phyloP scores from a whole-genome alignment of 2,113 vertebrate species.

The Pachyramphus minor region DNA sequence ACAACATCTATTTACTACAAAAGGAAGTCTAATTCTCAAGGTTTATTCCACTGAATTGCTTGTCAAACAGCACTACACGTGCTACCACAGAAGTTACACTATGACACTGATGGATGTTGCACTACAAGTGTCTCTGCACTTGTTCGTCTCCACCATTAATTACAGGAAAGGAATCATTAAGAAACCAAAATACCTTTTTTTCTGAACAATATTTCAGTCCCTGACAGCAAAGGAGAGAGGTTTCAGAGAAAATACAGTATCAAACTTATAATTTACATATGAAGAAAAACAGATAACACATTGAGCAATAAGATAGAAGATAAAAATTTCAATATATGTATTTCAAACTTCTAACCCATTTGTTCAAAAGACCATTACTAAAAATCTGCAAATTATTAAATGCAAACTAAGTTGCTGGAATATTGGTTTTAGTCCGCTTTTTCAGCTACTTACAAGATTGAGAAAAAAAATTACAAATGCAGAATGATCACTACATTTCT shows the following conservation, averaged over 20 bases:
- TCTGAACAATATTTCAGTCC: slow-evolving; percentile 25
- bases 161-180: background rate
- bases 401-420: background rate
- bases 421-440: background rate
- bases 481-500: background rate
- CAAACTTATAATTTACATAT: background rate
- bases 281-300: background rate
- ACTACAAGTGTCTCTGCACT: background rate
- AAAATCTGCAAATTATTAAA: background rate
- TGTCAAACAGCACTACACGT: background rate
- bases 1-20: background rate
- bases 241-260: background rate
- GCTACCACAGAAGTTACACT: background rate
- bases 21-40: background rate
- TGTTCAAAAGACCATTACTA: background rate
- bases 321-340: background rate
- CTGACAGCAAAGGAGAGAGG: slow-evolving; percentile 35
- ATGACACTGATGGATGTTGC: background rate
- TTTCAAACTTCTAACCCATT: background rate
- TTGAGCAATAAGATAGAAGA: background rate
- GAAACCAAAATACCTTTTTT: slow-evolving; percentile 32
- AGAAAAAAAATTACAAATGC: background rate
- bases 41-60: background rate
- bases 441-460: background rate
- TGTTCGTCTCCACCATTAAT: background rate